Evolutionary conservation across 2,888 invertebrate genomes (phyloP), one percentile per base, ranked within the genome.

Genomic region (Trachelus troglodyta): DNA sequence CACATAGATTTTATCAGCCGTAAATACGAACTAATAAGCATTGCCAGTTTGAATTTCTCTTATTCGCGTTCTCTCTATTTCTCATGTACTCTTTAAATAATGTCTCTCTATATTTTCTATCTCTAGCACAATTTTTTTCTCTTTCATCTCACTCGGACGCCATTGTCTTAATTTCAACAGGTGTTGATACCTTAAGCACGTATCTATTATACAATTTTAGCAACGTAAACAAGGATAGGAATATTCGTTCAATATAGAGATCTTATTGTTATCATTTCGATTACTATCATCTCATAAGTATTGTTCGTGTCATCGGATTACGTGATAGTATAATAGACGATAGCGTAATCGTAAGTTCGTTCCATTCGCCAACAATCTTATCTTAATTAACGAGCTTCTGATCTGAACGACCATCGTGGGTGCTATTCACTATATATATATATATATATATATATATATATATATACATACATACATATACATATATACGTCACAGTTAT

Each of bases 341-440:
- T 56, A 56, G 56, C 56, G 56, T 56, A 56, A 56, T 56, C 56
- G 23, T 56, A 56, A 56, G 23, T 56, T 23, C 56, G 56, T 9
- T 56, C 56, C 9, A 56, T 23, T 23, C 56, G 23, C 71, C 31
- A 34, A 71, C 71, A 71, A 71, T 71, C 71, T 31, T 31, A 71
- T 71, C 71, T 71, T 23, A 71, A 71, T 71, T 31, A 34, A 34
- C 71, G 31, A 34, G 33, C 71, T 71, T 71, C 34, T 31, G 31
- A 71, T 71, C 71, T 71, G 12, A 34, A 31, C 31, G 71, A 71
- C 71, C 71, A 71, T 33, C 71, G 31, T 31, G 71, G 71, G 31
- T 71, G 71, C 31, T 34, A 33, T 34, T 33, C 56, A 9, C 23
- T 23, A 56, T 15, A 56, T 56, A 23, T 15, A 15, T 15, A 23